A percentile compares a stretch with the other conserved stretches of the same genome.
These are phyloP conservation scores for Zenarchopterus dispar DNA, from an alignment of 2,797 vertebrate species.

Conservation along the genomic window DNA sequence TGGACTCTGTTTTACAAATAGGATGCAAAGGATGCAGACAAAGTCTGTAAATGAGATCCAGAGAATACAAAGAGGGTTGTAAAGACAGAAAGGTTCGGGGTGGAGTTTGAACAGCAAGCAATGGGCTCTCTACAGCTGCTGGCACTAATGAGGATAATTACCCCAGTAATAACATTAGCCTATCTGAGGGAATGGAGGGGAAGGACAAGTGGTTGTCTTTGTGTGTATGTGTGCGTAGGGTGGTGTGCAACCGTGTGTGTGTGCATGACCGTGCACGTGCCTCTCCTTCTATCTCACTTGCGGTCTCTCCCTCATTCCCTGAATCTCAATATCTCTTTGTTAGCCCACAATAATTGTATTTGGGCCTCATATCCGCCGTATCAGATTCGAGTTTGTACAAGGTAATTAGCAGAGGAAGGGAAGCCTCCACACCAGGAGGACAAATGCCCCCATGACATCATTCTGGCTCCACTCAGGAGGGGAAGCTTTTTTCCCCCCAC, in stretches of 20 bases:
- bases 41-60: slow-evolving; percentile 67
- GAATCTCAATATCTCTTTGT: slow-evolving; percentile 82
- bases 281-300: slow-evolving; percentile 71
- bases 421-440: slow-evolving; percentile 82
- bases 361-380: slow-evolving; percentile 84
- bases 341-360: slow-evolving; percentile 84
- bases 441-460: slow-evolving; percentile 81
- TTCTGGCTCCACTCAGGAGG: slow-evolving; percentile 71
- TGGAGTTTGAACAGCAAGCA: slow-evolving; percentile 79
- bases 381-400: slow-evolving; percentile 86
- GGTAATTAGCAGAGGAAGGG: slow-evolving; percentile 86
- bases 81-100: slow-evolving; percentile 69
- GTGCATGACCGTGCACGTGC: slow-evolving; percentile 33
- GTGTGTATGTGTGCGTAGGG: slow-evolving; percentile 83
- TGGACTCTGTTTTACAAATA: slow-evolving; percentile 43
- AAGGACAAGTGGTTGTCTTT: slow-evolving; percentile 97
- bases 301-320: slow-evolving; percentile 71
- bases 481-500: slow-evolving; percentile 19
- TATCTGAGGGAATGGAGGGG: slow-evolving; percentile 98
- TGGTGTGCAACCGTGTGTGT: slow-evolving; percentile 4
- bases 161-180: slow-evolving; percentile 97
- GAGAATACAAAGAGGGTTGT: slow-evolving; percentile 61
- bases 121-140: slow-evolving; percentile 92
- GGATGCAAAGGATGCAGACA: slow-evolving; percentile 43
- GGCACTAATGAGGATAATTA: slow-evolving; percentile 99